Base-by-base conservation (phyloP, 2,888 invertebrate genomes). In the Drosophila paracracens region DNA sequence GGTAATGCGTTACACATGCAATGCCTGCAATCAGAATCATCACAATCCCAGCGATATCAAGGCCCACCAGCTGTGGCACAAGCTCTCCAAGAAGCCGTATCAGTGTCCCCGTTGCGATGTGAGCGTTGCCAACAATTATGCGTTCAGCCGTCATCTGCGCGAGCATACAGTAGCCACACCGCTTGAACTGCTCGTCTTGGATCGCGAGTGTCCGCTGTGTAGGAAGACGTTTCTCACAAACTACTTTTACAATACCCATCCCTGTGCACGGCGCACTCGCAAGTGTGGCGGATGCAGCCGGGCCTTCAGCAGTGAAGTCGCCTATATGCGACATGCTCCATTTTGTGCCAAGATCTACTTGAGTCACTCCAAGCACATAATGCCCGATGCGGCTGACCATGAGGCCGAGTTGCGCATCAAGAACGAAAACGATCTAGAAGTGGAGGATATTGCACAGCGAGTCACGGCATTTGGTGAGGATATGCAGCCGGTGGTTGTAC, bases 21-120 rank as follows among this genome's bases (percentile, higher is more conserved):
- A 94, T 70, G 93, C 94, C 0, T 95, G 95, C 71, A 91, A 93
- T 21, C 91, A 93, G 36, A 94, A 94, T 88, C 94, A 94, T 74
- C 27, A 74, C 0, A 91, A 91, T 0, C 36, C 72, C 0, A 93
- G 93, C 8, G 94, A 93, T 46, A 91, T 94, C 1, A 81, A 88
- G 7, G 76, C 91, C 0, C 95, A 95, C 74, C 94, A 94, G 78
- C 80, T 90, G 29, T 91, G 91, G 87, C 95, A 94, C 82, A 88
- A 86, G 35, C 78, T 84, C 6, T 91, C 92, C 1, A 91, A 90
- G 36, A 91, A 92, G 1, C 94, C 94, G 0, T 95, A 94, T 84
- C 82, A 84, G 58, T 95, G 95, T 73, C 89, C 91, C 0, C 82
- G 92, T 5, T 95, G 95, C 81, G 78, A 88, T 1, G 89, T 89